phyloP scores from a whole-genome alignment of 2,113 vertebrate genomes.

The Varanus komodoensis region DNA sequence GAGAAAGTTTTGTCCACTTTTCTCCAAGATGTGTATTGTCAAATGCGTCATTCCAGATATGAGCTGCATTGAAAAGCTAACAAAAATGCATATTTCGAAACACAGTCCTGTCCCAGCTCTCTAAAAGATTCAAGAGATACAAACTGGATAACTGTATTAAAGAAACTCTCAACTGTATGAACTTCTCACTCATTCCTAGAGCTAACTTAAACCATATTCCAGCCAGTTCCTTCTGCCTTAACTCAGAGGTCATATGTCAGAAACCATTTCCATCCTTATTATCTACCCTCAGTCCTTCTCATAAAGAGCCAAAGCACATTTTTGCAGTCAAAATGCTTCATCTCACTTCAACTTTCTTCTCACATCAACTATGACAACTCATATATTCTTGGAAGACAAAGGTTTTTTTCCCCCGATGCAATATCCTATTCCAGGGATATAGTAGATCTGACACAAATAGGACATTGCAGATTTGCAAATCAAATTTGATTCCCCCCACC shows the following conservation, averaged over 20 bases:
- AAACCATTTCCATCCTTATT: slow-evolving; percentile 23
- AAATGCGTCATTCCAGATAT: too few species aligned
- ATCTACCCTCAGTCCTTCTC: neutral
- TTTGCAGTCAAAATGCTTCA: neutral
- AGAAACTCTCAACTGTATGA: too few species aligned
- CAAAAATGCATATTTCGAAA: too few species aligned
- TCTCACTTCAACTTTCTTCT: neutral
- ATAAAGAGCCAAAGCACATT: neutral
- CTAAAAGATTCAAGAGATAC: too few species aligned
- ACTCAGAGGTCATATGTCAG: neutral
- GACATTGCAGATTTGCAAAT: slow-evolving; percentile 36
- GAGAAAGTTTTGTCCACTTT: too few species aligned
- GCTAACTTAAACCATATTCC: neutral
- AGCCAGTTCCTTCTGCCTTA: neutral
- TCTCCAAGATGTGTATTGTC: too few species aligned
- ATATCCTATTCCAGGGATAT: slow-evolving; percentile 9
- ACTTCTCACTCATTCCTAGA: too few species aligned
- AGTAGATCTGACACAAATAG: slow-evolving; percentile 35
- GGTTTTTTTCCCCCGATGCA: neutral
- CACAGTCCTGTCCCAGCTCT: too few species aligned
- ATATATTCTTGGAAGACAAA: slow-evolving; percentile 1
- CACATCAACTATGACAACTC: slow-evolving; percentile 18
- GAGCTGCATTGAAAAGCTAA: too few species aligned
- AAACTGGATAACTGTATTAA: too few species aligned
- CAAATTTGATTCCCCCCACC: neutral